Base-by-base conservation (phyloP, 2,797 vertebrate species). In the Lutjanus campechanus region DNA sequence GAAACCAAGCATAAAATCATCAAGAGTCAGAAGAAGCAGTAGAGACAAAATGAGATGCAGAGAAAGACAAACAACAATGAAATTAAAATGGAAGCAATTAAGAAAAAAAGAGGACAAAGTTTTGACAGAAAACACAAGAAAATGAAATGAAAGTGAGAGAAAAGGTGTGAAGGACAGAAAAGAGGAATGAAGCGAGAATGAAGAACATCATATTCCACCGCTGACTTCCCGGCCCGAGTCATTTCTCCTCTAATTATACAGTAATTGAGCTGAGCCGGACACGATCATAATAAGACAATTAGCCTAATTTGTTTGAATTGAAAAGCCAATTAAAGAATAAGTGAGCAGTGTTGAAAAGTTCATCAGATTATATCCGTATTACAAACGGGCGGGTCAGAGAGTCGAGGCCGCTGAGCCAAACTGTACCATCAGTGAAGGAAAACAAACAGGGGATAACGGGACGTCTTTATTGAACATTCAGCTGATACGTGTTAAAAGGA, bases 291-390 rank as follows among this genome's bases (percentile, higher is more conserved):
- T 73, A 81, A 85, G 75, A 87, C 83, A 91, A 94, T 92, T 91
- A 91, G 81, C 44, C 68, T 91, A 47, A 91, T 93, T 90, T 78
- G 85, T 88, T 68, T 75, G 82, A 87, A 91, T 79, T 79, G 81
- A 86, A 91, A 89, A 90, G 81, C 68, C 88, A 87, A 88, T 93
- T 92, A 89, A 85, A 87, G 68, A 84, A 89, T 88, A 75, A 89
- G 83, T 46, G 80, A 83, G 80, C 81, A 44, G 82, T 13, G 77
- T 36, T 54, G 69, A 61, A 70, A 85, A 79, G 85, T 89, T 85
- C 85, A 85, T 83, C 47, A 71, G 76, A 83, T 84, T 73, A 73
- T 13, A 74, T 72, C 63, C 8, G 8, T 3, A 41, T 68, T 63
- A 79, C 58, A 73, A 61, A 62, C 59, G 8, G 15, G 62, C 13